Percentiles rank a stretch among this genome's conserved stretches.
Evolutionary conservation across 2,797 vertebrate genomes (phyloP).

Genomic region (Labeo calbasu): DNA sequence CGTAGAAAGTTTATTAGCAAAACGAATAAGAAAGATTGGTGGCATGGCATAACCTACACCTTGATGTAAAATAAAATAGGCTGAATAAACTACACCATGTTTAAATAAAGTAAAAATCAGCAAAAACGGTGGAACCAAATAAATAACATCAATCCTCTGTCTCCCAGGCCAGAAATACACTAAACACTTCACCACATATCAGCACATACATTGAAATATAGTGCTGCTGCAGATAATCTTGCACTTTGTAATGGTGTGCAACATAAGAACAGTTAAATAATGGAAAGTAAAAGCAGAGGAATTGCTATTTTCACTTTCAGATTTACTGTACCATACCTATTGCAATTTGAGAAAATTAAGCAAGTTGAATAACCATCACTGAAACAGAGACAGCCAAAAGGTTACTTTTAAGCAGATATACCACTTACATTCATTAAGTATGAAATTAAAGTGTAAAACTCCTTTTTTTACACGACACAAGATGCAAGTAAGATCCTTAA

Average conservation of each 20-base stretch:
- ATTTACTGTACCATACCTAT: conserved; percentile 69
- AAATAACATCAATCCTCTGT: background rate
- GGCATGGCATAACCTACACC: too few relatives aligned
- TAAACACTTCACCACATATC: conserved; percentile 68
- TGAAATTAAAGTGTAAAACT: background rate
- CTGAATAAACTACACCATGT: too few relatives aligned
- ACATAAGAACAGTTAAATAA: background rate
- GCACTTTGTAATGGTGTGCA: conserved; percentile 61
- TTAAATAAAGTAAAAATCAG: too few relatives aligned
- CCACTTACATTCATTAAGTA: background rate
- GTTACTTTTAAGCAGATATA: background rate
- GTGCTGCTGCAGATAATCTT: conserved; percentile 72
- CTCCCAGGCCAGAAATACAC: conserved; percentile 53
- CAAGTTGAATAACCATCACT: conserved; percentile 68
- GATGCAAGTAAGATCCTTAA: background rate
- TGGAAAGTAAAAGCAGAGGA: background rate
- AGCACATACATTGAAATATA: conserved; percentile 79
- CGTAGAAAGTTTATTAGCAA: too few relatives aligned
- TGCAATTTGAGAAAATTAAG: conserved; percentile 61
- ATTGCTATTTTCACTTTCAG: background rate
- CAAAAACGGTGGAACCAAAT: too few relatives aligned
- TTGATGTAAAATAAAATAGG: too few relatives aligned
- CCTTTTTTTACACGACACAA: background rate
- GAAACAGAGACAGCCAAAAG: conserved; percentile 19
- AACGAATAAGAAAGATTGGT: too few relatives aligned